These are phyloP conservation scores for Psylliodes chrysocephalus DNA, from an alignment of 2,888 invertebrate species.

Conservation along the genomic window DNA sequence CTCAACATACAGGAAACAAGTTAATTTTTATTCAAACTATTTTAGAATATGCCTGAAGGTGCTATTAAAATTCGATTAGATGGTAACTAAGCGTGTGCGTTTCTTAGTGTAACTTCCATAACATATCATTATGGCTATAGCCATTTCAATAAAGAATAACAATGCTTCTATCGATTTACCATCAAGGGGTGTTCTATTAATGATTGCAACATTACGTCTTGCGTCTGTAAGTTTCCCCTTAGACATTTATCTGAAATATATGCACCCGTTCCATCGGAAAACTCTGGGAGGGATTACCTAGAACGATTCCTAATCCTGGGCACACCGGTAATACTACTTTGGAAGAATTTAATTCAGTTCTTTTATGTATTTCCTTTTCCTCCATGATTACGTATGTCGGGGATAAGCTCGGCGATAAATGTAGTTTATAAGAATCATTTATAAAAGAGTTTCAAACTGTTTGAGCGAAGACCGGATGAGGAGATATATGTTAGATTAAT, in stretches of 20 bases:
- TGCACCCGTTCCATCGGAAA: slow-evolving; percentile 40
- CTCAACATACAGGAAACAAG: too few species aligned
- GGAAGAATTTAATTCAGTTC: slow-evolving; percentile 37
- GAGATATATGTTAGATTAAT: slow-evolving; percentile 1
- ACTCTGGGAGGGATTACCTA: slow-evolving; percentile 38
- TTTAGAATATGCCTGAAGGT: too few species aligned
- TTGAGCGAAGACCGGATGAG: background rate
- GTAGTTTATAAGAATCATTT: slow-evolving; percentile 6
- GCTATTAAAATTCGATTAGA: too few species aligned
- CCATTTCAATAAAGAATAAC: slow-evolving; percentile 22
- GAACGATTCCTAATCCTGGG: slow-evolving; percentile 41
- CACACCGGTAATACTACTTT: slow-evolving; percentile 30
- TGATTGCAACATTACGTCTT: slow-evolving; percentile 36
- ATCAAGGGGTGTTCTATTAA: slow-evolving; percentile 40
- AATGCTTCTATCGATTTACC: slow-evolving; percentile 37
- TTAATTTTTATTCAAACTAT: too few species aligned
- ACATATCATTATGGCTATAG: background rate
- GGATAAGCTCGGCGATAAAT: slow-evolving; percentile 3
- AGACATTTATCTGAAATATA: slow-evolving; percentile 42
- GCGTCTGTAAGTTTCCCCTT: slow-evolving; percentile 27
- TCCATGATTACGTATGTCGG: slow-evolving; percentile 16
- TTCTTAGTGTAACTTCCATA: slow-evolving; percentile 16
- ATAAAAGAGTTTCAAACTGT: slow-evolving; percentile 5
- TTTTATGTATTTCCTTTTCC: slow-evolving; percentile 11
- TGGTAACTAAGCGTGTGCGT: too few species aligned